phyloP scores from a whole-genome alignment of 2,797 vertebrate species.

The Fistularia tabacaria region DNA sequence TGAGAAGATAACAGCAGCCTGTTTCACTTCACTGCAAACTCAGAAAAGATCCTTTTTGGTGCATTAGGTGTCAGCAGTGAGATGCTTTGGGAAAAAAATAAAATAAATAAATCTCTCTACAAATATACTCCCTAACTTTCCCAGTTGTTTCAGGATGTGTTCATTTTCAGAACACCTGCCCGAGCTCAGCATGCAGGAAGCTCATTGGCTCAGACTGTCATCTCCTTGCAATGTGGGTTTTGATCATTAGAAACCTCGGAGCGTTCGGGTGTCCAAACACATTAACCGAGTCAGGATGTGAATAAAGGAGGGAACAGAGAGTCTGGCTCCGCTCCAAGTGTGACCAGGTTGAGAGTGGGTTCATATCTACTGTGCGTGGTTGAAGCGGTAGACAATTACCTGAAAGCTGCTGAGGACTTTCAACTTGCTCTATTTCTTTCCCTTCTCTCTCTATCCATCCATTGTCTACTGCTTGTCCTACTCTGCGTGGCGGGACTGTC shows the following conservation, averaged over 20 bases:
- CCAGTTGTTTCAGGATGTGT: not conserved
- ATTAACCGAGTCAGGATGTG: constrained; percentile 28
- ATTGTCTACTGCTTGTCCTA: too few relatives aligned
- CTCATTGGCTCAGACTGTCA: constrained; percentile 38
- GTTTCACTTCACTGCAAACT: constrained; percentile 24
- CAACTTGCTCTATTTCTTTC: too few relatives aligned
- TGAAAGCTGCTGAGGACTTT: too few relatives aligned
- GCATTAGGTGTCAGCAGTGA: constrained; percentile 72
- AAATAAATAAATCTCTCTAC: constrained; percentile 16
- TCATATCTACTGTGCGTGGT: not conserved
- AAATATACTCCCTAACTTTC: constrained; percentile 17
- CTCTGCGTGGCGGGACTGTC: too few relatives aligned
- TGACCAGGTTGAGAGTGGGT: constrained; percentile 27
- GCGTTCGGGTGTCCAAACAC: constrained; percentile 50
- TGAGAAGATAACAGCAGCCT: constrained; percentile 13
- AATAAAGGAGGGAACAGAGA: constrained; percentile 36
- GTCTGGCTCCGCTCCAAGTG: constrained; percentile 29
- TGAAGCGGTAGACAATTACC: too few relatives aligned
- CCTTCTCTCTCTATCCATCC: too few relatives aligned
- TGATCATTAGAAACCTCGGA: constrained; percentile 44
- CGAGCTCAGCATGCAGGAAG: not conserved
- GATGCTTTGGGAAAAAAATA: constrained; percentile 30
- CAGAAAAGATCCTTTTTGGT: constrained; percentile 32
- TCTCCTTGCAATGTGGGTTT: constrained; percentile 37
- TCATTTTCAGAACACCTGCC: too few relatives aligned